A percentile compares a stretch with the other conserved stretches of the same genome.
Conservation (phyloP, 2,888 invertebrate species). For the Eueremaeus valkanovi region DNA sequence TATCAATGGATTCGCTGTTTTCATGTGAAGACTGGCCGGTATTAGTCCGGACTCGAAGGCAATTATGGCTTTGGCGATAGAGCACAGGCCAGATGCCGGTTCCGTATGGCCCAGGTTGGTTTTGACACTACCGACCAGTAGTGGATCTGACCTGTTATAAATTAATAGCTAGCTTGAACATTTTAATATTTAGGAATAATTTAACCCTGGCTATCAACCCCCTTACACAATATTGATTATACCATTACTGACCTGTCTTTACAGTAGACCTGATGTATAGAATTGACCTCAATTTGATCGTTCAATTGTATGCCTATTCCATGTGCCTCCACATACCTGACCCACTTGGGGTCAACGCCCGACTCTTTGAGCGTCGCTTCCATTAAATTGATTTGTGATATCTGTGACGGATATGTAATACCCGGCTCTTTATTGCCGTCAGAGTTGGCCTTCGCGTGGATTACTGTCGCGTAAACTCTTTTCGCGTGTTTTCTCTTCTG, state of each 20-base stretch:
- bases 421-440: slow-evolving; percentile 56
- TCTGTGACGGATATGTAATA: slow-evolving; percentile 58
- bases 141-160: slow-evolving; percentile 56
- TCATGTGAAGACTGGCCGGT: slow-evolving; percentile 86
- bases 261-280: slow-evolving; percentile 66
- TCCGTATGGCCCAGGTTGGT: slow-evolving; percentile 99
- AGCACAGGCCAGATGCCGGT: slow-evolving; percentile 51
- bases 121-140: slow-evolving; percentile 91
- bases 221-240: background rate
- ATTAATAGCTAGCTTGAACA: background rate
- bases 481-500: slow-evolving; percentile 62
- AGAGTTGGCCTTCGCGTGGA: slow-evolving; percentile 58
- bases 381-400: slow-evolving; percentile 63
- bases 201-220: too few relatives aligned
- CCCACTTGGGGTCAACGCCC: slow-evolving; percentile 71
- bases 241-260: slow-evolving; percentile 54
- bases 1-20: slow-evolving; percentile 79
- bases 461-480: slow-evolving; percentile 53
- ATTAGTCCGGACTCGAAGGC: slow-evolving; percentile 86
- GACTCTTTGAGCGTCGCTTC: slow-evolving; percentile 77
- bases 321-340: slow-evolving; percentile 91
- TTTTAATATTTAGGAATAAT: too few relatives aligned
- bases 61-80: slow-evolving; percentile 81
- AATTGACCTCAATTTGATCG: slow-evolving; percentile 74
- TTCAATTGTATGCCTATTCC: slow-evolving; percentile 97